Evolutionary conservation across 2,888 invertebrate species (phyloP).

Genomic region (Tillus elongatus): DNA sequence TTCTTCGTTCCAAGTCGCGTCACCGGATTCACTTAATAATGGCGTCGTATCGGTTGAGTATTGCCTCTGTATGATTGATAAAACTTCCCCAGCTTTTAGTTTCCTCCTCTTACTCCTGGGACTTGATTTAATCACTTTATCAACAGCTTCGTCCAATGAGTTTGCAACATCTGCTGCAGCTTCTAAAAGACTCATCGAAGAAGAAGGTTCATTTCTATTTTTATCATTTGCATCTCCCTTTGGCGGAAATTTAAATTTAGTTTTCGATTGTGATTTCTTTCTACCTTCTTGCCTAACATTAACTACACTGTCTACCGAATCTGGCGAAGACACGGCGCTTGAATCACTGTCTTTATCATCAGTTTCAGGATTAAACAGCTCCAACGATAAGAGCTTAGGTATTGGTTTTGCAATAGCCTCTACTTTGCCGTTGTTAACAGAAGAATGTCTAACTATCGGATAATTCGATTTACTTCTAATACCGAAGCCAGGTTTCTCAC

Average conservation of each 20-base stretch:
- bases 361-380: slow-evolving; percentile 82
- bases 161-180: slow-evolving; percentile 58
- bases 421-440: slow-evolving; percentile 47
- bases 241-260: slow-evolving; percentile 27
- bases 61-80: slow-evolving; percentile 25
- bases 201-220: too few relatives aligned
- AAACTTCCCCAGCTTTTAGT: slow-evolving; percentile 12
- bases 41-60: slow-evolving; percentile 30
- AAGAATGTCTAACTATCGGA: slow-evolving; percentile 64
- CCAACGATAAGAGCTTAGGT: slow-evolving; percentile 68
- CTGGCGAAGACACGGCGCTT: slow-evolving; percentile 78
- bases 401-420: slow-evolving; percentile 57
- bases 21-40: slow-evolving; percentile 25
- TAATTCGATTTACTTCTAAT: slow-evolving; percentile 48
- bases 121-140: slow-evolving; percentile 56
- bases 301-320: slow-evolving; percentile 71
- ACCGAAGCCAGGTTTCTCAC: slow-evolving; percentile 58
- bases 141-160: slow-evolving; percentile 59
- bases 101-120: slow-evolving; percentile 48
- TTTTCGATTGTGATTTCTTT: slow-evolving; percentile 12
- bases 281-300: slow-evolving; percentile 45
- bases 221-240: slow-evolving; percentile 12
- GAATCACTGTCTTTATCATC: slow-evolving; percentile 87
- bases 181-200: slow-evolving; percentile 52
- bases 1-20: slow-evolving; percentile 50